These are phyloP conservation scores for Nymphalis urticae DNA, from an alignment of 2,888 invertebrate species.

Conservation along the genomic window DNA sequence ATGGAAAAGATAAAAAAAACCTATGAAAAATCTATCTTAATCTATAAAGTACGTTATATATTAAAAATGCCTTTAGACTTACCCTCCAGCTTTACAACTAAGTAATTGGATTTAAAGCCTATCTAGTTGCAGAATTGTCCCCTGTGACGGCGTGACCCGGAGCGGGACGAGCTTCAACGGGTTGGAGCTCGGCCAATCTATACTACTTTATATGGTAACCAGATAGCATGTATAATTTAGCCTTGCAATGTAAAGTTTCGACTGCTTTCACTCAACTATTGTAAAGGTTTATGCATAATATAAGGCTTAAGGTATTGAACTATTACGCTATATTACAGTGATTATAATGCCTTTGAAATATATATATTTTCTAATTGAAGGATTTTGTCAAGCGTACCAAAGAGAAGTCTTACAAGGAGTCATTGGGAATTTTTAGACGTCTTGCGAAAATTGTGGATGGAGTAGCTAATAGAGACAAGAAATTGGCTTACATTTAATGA, in stretches of 20 bases:
- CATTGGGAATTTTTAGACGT: no score
- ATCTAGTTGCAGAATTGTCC: constrained; percentile 44
- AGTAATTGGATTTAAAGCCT: constrained; percentile 39
- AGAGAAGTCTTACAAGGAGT: no score
- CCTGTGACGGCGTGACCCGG: constrained; percentile 47
- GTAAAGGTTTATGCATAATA: no score
- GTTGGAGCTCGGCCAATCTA: constrained; percentile 62
- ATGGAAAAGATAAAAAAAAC: neutral
- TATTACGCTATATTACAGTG: no score
- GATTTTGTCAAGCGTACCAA: no score
- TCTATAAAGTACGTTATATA: neutral
- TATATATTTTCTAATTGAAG: no score
- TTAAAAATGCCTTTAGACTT: constrained; percentile 3
- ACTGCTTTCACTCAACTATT: neutral
- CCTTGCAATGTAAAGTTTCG: constrained; percentile 1
- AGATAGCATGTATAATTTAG: constrained; percentile 14
- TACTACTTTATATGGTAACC: constrained; percentile 15
- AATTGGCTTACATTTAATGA: no score
- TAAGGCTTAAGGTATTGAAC: no score
- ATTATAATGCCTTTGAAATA: no score
- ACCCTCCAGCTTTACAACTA: constrained; percentile 25
- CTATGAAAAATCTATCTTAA: neutral
- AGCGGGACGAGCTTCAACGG: constrained; percentile 41
- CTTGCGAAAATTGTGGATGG: no score
- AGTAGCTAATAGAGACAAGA: no score